These are phyloP conservation scores for Drosophila emarginata DNA, from an alignment of 2,888 invertebrate species.

Conservation along the genomic window DNA sequence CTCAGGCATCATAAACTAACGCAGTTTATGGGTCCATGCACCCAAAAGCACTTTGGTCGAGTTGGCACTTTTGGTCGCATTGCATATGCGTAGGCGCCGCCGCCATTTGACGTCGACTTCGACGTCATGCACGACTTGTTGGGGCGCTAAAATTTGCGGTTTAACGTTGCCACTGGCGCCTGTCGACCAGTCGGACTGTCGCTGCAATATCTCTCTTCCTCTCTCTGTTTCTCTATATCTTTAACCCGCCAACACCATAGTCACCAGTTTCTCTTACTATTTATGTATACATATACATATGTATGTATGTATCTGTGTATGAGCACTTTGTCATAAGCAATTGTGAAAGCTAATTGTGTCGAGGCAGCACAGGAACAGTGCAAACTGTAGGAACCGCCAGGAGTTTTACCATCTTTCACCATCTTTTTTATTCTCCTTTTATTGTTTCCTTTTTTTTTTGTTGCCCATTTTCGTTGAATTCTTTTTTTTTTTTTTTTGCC, in stretches of 20 bases:
- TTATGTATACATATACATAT: conserved; percentile 15
- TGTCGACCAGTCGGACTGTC: conserved; percentile 36
- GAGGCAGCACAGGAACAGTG: conserved; percentile 32
- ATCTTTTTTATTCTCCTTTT: conserved; percentile 21
- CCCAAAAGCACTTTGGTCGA: conserved; percentile 51
- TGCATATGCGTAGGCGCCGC: conserved; percentile 77
- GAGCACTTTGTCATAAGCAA: conserved; percentile 69
- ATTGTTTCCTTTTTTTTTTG: background rate
- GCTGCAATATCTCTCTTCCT: conserved; percentile 39
- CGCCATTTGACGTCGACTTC: conserved; percentile 28
- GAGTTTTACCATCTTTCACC: conserved; percentile 36
- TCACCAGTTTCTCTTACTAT: too few relatives aligned
- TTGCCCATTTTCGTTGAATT: too few relatives aligned
- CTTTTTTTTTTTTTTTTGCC: background rate
- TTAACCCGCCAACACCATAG: background rate
- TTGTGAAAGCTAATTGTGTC: conserved; percentile 64
- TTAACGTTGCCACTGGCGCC: conserved; percentile 72
- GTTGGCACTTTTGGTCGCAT: conserved; percentile 70
- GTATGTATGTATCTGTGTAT: background rate
- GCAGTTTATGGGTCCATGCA: conserved; percentile 76
- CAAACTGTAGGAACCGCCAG: background rate
- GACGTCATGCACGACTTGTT: conserved; percentile 69
- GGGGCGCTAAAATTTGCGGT: conserved; percentile 78
- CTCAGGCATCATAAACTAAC: conserved; percentile 70
- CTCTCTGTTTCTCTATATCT: conserved; percentile 28